A percentile compares a stretch with the other conserved stretches of the same genome.
These are phyloP conservation scores for Probosciger aterrimus DNA, from an alignment of 2,113 vertebrate genomes.

Conservation along the genomic window DNA sequence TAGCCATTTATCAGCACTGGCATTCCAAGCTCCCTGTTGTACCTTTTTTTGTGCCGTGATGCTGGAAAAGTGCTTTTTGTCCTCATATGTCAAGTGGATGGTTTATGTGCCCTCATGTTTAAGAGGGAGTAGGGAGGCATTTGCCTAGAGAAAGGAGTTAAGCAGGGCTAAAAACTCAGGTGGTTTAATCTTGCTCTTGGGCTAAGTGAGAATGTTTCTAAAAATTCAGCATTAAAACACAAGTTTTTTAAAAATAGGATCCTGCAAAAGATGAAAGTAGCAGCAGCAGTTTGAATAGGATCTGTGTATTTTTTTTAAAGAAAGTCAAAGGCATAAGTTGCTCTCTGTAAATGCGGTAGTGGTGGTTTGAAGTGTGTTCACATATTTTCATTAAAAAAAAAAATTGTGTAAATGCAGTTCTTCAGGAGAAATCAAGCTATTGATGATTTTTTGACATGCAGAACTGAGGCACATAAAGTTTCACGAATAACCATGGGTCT, in stretches of 20 bases:
- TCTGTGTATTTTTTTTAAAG: background rate
- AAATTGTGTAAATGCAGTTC: background rate
- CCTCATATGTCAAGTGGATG: background rate
- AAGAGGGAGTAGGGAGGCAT: background rate
- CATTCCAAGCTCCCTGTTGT: background rate
- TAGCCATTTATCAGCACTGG: background rate
- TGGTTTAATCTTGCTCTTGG: background rate
- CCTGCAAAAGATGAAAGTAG: background rate
- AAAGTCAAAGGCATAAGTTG: background rate
- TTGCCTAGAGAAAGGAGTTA: background rate
- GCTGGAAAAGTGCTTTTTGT: background rate
- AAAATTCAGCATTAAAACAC: background rate
- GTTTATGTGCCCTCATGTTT: background rate
- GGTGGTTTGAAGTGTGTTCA: background rate
- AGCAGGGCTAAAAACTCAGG: background rate
- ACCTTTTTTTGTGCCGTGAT: background rate
- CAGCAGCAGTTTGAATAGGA: background rate
- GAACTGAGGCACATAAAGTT: background rate
- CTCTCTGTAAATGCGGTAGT: background rate
- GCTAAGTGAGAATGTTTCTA: background rate
- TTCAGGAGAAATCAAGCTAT: background rate
- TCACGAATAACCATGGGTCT: background rate
- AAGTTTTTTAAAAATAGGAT: background rate
- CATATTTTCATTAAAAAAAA: background rate
- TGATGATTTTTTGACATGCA: background rate